phyloP scores from a whole-genome alignment of 2,888 invertebrate species.

The Cephus sareptanus region DNA sequence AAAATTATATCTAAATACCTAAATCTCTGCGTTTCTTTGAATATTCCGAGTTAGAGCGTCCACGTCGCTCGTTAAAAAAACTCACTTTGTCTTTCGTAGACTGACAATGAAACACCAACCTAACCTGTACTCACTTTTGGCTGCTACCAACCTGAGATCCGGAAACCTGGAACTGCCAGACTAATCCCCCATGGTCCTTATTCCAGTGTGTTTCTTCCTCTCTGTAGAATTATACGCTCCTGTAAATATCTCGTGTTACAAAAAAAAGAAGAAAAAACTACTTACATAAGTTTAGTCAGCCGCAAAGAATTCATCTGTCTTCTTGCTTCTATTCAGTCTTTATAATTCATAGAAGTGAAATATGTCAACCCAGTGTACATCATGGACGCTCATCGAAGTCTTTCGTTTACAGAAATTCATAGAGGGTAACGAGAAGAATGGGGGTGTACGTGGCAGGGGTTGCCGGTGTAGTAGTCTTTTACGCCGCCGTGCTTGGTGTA shows the following conservation, averaged over 20 bases:
- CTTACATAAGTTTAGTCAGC: not conserved
- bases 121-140: not conserved
- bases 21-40: no score
- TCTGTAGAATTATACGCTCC: not conserved
- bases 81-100: no score
- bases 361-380: not conserved
- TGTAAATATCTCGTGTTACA: not conserved
- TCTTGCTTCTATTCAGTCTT: not conserved
- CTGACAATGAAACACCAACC: no score
- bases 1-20: no score
- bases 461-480: slow-evolving; percentile 75
- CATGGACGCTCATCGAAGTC: not conserved
- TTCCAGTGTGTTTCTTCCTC: not conserved
- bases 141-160: not conserved
- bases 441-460: slow-evolving; percentile 71
- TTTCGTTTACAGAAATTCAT: not conserved
- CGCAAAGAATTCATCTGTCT: not conserved
- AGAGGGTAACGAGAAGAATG: slow-evolving; percentile 37
- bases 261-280: not conserved
- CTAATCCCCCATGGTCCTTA: not conserved
- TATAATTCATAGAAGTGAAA: not conserved
- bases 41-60: no score
- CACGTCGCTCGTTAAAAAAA: no score
- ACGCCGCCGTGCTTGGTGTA: slow-evolving; percentile 73
- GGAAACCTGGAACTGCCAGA: not conserved